Evolutionary conservation across 2,797 vertebrate species (phyloP), one percentile per base, ranked within the genome.

Genomic region (Leuciscus waleckii): DNA sequence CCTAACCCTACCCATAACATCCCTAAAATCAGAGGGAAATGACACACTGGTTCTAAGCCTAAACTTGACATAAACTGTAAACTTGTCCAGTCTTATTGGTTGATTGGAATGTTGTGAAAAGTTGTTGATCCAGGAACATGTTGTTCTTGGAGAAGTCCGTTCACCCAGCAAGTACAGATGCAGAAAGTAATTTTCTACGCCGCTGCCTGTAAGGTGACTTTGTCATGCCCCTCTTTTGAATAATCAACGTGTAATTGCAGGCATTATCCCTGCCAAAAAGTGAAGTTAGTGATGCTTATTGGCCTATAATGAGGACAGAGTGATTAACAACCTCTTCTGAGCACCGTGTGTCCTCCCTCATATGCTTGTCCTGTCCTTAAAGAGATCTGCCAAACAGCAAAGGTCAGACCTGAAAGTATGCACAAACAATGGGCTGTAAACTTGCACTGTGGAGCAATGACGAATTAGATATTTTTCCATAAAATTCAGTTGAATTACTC

Each of bases 141-240:
- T 56, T 56, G 21, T 58, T n/a, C 9, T n/a, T n/a, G 56, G 23
- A 10, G 3, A 58, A 58, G 23, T 32, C 16, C 0, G 16, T 65
- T 65, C 29, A 32, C 61, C 61, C 13, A 26, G 23, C 58, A 65
- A 61, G 69, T 79, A 58, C 29, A 26, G 39, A 32, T 68, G 17
- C 29, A 39, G 54, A 73, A 68, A 78, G 46, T 49, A 49, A 49
- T 89, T 89, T 80, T 82, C 81, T 37, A 61, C 35, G 17, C 51
- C 43, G 26, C 39, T 83, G 86, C 81, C 74, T 68, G 67, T 85
- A 84, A 87, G 83, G 83, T 89, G 86, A 88, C 88, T 89, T 88
- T 90, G 87, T 49, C 51, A 26, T 69, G 35, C 51, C 29, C 41
- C 32, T 71, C 29, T 63, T 70, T 26, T 79, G 49, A 83, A 61